Conservation (phyloP, 2,888 invertebrate genomes). For the Trilocha varians region DNA sequence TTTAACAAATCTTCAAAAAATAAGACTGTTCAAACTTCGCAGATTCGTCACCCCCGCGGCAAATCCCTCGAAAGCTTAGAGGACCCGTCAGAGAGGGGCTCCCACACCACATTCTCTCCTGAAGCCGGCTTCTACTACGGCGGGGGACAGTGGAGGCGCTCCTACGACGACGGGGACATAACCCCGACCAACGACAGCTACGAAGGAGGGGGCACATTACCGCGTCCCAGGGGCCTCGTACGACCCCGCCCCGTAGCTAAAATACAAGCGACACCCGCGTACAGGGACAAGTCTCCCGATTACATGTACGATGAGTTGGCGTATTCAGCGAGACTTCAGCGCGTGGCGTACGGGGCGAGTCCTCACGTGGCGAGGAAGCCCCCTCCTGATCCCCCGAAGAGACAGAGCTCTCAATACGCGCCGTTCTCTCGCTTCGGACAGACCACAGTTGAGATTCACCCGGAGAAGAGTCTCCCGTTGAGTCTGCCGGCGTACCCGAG, state of each 20-base stretch:
- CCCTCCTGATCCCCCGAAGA: slow-evolving; percentile 86
- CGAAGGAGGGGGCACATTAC: slow-evolving; percentile 89
- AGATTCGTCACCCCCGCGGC: slow-evolving; percentile 87
- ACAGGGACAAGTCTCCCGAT: slow-evolving; percentile 55
- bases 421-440: slow-evolving; percentile 68
- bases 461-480: slow-evolving; percentile 72
- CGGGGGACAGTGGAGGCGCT: slow-evolving; percentile 79
- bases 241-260: slow-evolving; percentile 88
- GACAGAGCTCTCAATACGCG: slow-evolving; percentile 75
- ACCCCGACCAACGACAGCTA: slow-evolving; percentile 84
- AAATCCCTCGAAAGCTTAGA: slow-evolving; percentile 90
- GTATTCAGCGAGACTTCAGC: slow-evolving; percentile 60
- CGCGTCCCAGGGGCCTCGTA: slow-evolving; percentile 86
- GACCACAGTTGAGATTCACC: slow-evolving; percentile 75
- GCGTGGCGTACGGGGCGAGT: slow-evolving; percentile 76
- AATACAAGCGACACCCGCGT: slow-evolving; percentile 73
- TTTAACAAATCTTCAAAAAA: neutral
- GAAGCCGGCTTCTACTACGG: slow-evolving; percentile 75
- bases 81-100: slow-evolving; percentile 79
- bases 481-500: slow-evolving; percentile 78
- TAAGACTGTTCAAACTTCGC: slow-evolving; percentile 16
- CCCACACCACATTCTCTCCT: slow-evolving; percentile 75
- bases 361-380: slow-evolving; percentile 84
- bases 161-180: slow-evolving; percentile 92
- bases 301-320: slow-evolving; percentile 67